A percentile compares a stretch with the other conserved stretches of the same genome.
These are phyloP conservation scores for Pinctada fucata DNA, from an alignment of 2,888 invertebrate species.

Conservation along the genomic window DNA sequence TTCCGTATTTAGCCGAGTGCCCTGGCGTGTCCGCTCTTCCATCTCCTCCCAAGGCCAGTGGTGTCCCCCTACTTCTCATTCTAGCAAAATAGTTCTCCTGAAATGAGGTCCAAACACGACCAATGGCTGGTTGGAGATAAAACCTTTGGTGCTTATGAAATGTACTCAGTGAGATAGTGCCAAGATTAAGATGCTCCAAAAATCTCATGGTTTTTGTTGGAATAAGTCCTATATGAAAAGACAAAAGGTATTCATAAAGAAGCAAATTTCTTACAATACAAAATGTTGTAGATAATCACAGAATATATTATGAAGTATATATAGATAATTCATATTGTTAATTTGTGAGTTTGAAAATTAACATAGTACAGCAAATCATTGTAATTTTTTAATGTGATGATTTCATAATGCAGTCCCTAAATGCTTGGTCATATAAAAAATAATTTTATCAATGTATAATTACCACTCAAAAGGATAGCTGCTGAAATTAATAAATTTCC, in stretches of 20 bases:
- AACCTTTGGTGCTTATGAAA: not conserved
- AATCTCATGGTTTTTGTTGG: not conserved
- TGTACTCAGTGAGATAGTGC: not conserved
- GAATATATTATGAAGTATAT: too few species aligned
- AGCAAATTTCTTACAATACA: too few species aligned
- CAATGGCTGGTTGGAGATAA: not conserved
- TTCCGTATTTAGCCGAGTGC: conserved; percentile 35
- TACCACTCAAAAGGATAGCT: conserved; percentile 1
- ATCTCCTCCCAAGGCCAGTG: not conserved
- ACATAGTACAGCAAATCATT: too few species aligned
- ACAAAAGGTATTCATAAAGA: too few species aligned
- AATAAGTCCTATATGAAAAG: not conserved
- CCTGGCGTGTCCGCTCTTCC: conserved; percentile 14
- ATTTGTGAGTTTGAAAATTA: too few species aligned
- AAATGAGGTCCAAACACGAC: not conserved
- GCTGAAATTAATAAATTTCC: not conserved
- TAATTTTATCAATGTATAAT: too few species aligned
- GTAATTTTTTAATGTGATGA: too few species aligned
- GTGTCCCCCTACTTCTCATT: not conserved
- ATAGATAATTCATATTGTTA: too few species aligned
- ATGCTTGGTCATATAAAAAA: too few species aligned
- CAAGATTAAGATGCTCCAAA: not conserved
- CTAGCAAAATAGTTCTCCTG: not conserved
- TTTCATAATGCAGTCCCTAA: too few species aligned
- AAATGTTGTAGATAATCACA: too few species aligned